Evolutionary conservation across 2,113 vertebrate genomes (phyloP).

Genomic region (Zosterops lateralis): DNA sequence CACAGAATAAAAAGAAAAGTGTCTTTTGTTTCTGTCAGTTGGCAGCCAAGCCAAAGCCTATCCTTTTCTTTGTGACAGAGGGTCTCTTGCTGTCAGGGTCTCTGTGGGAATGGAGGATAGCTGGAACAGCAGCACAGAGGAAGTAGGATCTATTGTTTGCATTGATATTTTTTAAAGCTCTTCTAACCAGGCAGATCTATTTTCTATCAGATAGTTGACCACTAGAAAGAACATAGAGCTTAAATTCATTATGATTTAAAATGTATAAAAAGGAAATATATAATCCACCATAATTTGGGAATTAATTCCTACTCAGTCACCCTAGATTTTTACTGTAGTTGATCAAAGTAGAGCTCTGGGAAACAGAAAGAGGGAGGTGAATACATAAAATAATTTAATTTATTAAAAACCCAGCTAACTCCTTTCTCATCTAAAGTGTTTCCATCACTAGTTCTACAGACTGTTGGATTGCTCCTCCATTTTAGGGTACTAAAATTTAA

Average conservation of each 20-base stretch:
- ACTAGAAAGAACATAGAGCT: not conserved
- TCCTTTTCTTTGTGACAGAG: not conserved
- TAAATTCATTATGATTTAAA: not conserved
- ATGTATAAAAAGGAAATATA: not conserved
- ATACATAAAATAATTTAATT: not conserved
- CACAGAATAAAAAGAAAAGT: not conserved
- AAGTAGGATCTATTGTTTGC: not conserved
- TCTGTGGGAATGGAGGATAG: not conserved
- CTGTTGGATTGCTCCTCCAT: not conserved
- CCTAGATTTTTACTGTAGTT: not conserved
- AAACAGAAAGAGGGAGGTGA: not conserved
- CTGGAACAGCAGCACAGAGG: not conserved
- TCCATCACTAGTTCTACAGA: not conserved
- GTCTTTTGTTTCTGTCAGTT: not conserved
- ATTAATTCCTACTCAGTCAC: not conserved
- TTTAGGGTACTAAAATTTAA: not conserved
- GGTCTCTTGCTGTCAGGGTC: not conserved
- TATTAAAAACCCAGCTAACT: not conserved
- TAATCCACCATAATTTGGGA: not conserved
- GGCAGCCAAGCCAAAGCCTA: not conserved
- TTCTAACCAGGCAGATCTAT: not conserved
- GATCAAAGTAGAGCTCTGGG: not conserved
- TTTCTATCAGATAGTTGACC: not conserved
- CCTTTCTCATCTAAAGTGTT: not conserved
- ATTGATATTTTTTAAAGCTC: not conserved